Evolutionary conservation across 2,888 invertebrate species (phyloP).

Genomic region (Amphipyra berbera): DNA sequence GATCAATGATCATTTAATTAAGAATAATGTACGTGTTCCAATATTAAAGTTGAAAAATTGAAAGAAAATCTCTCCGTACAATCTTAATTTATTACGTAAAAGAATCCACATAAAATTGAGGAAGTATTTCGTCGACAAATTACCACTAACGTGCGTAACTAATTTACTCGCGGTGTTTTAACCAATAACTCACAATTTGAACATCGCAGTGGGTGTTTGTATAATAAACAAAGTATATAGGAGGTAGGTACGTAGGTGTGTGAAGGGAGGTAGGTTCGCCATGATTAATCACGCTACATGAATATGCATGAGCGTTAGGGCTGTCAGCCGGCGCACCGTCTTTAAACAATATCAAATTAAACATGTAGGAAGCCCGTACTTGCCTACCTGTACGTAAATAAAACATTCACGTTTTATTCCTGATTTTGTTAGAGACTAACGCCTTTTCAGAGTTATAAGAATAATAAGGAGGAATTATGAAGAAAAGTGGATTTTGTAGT

Average conservation of each 20-base stretch:
- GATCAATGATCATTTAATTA: slow-evolving; percentile 36
- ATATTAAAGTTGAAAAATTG: slow-evolving; percentile 44
- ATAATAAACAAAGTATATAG: slow-evolving; percentile 65
- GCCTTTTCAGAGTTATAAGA: slow-evolving; percentile 26
- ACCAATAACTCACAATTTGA: slow-evolving; percentile 72
- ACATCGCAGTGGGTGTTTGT: slow-evolving; percentile 65
- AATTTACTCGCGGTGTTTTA: slow-evolving; percentile 70
- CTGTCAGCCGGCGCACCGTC: slow-evolving; percentile 80
- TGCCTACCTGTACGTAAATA: slow-evolving; percentile 56
- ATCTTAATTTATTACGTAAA: slow-evolving; percentile 45
- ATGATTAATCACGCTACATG: slow-evolving; percentile 87
- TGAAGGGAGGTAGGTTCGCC: slow-evolving; percentile 67
- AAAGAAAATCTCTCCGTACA: slow-evolving; percentile 26
- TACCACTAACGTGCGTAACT: slow-evolving; percentile 70
- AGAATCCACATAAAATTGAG: slow-evolving; percentile 34
- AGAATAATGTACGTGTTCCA: slow-evolving; percentile 32
- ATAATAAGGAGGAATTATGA: slow-evolving; percentile 29
- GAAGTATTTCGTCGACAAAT: slow-evolving; percentile 62
- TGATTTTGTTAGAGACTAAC: slow-evolving; percentile 51
- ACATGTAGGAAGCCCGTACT: slow-evolving; percentile 70
- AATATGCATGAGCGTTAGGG: slow-evolving; percentile 86
- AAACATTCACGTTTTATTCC: slow-evolving; percentile 47
- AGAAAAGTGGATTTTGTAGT: slow-evolving; percentile 20
- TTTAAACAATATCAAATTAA: slow-evolving; percentile 87
- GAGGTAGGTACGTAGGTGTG: slow-evolving; percentile 57